Base-by-base conservation (phyloP, 2,113 vertebrate genomes). In the Thamnophis sirtalis region DNA sequence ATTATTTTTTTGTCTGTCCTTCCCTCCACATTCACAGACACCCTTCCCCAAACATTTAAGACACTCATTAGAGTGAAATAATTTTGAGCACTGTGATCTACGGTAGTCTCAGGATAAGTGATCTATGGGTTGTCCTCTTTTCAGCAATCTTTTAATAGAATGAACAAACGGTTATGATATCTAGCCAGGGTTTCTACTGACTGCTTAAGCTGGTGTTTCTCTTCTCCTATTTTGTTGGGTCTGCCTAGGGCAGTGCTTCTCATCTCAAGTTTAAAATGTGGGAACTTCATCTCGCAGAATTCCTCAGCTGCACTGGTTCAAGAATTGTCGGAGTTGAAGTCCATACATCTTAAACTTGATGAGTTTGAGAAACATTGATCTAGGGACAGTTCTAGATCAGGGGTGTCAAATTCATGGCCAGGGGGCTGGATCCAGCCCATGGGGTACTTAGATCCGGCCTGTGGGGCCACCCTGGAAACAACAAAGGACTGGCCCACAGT, bases 371-470 rank as follows among this genome's bases (percentile, higher is more conserved):
- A 80, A 43, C 17, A 43, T 7, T 80, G 73, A 33, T 80, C 7
- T 9, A 38, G 92, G 90, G 90, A 91, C 91, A 49, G 68, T 91
- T 94, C 89, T 93, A 91, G 88, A 96, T 92, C 50, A 51, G 50
- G 50, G 50, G 9, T 51, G 9, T 51, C 50, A 51, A 51, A 51
- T 9, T 51, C 50, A 51, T 1, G 50, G 50, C 50, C 9, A 1
- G 9, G 50, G 50, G 50, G 5, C 50, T 2, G 9, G 50, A 51
- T 51, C 5, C 49, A 49, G 43, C 43, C 43, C 43, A 43, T 43
- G 43, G 9, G 50, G 50, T 51, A 51, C 50, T 51, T 51, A 51
- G 50, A 51, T 51, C 50, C 2, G 0, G 50, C 50, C 50, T 6
- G 0, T 0, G 50, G 50, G 50, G 50, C 50, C 1, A 9, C 50